These are phyloP conservation scores for Linepithema humile DNA, from an alignment of 1,140 invertebrate genomes.

Conservation along the genomic window DNA sequence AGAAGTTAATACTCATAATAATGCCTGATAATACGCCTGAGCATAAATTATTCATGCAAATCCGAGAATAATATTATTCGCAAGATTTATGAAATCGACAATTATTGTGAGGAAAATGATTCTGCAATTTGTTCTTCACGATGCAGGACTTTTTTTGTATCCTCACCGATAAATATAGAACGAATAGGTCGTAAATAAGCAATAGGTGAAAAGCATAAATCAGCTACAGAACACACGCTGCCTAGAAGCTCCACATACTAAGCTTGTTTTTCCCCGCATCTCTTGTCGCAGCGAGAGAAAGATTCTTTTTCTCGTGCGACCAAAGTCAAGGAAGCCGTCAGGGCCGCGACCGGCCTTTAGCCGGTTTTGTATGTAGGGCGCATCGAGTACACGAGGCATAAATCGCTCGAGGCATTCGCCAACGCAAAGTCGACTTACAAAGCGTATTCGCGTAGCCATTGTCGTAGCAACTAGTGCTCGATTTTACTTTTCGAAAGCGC, in stretches of 20 bases:
- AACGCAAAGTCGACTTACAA: neutral
- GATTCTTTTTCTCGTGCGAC: constrained; percentile 19
- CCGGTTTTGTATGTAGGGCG: constrained; percentile 58
- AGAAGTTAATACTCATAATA: constrained; percentile 3
- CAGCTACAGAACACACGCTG: neutral
- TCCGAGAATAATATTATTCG: neutral
- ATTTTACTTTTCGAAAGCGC: neutral
- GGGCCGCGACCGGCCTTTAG: constrained; percentile 35
- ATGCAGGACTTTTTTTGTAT: neutral
- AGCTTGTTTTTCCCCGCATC: neutral
- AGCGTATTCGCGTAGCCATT: neutral
- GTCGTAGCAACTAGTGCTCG: neutral
- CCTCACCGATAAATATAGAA: neutral
- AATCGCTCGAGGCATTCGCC: constrained; percentile 33
- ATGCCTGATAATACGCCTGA: neutral
- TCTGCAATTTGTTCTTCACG: neutral
- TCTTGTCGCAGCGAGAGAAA: neutral
- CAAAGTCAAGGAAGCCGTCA: constrained; percentile 58
- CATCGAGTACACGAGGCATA: constrained; percentile 28
- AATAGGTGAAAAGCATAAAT: neutral
- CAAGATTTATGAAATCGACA: neutral
- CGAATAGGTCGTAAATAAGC: neutral
- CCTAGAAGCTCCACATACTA: neutral
- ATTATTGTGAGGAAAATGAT: neutral
- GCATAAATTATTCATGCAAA: neutral